Conservation (phyloP, 2,113 vertebrate species). For the Etheostoma spectabile region DNA sequence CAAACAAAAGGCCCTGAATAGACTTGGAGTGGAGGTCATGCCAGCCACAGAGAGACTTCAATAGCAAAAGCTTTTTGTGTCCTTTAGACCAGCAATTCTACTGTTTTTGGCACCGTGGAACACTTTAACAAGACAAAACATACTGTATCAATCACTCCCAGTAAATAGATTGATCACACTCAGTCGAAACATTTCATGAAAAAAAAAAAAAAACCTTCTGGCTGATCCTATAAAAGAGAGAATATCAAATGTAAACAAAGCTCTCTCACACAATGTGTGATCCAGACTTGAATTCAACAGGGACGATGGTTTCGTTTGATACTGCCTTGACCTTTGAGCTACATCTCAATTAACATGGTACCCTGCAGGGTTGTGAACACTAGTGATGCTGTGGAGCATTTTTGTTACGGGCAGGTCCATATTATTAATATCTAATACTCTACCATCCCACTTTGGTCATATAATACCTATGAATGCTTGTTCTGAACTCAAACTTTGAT, state of each 20-base stretch:
- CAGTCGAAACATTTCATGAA: slow-evolving; percentile 32
- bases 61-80: slow-evolving; percentile 54
- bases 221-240: slow-evolving; percentile 40
- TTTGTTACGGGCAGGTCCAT: background rate
- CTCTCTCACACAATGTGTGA: slow-evolving; percentile 26
- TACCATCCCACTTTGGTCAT: background rate
- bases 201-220: slow-evolving; percentile 24
- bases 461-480: background rate
- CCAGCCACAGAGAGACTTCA: slow-evolving; percentile 63
- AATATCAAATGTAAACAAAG: slow-evolving; percentile 49
- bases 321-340: slow-evolving; percentile 23
- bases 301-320: slow-evolving; percentile 28
- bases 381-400: background rate
- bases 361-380: slow-evolving; percentile 12
- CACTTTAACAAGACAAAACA: slow-evolving; percentile 60
- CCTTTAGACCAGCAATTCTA: slow-evolving; percentile 58
- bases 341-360: slow-evolving; percentile 23
- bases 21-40: slow-evolving; percentile 77
- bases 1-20: slow-evolving; percentile 75
- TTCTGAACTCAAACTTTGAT: background rate
- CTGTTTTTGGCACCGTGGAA: slow-evolving; percentile 59
- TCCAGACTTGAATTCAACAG: slow-evolving; percentile 8
- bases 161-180: slow-evolving; percentile 67
- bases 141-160: slow-evolving; percentile 66
- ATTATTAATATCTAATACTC: background rate